Base-by-base conservation (phyloP, 2,113 vertebrate species). In the Brachyistius frenatus region DNA sequence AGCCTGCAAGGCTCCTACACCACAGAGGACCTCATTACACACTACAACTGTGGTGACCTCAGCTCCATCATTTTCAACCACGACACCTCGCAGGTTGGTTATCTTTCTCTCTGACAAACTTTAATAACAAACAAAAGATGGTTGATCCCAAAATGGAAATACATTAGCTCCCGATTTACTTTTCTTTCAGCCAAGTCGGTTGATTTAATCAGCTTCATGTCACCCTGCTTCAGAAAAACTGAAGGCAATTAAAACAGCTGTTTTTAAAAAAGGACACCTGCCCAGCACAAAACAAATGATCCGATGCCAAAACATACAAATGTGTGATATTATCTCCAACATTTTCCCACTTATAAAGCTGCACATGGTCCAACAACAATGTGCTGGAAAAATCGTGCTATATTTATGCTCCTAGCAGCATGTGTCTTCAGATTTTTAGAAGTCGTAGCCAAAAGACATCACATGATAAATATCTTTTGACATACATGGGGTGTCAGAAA, bases 1-100 rank as follows among this genome's bases (percentile, higher is more conserved):
- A 95, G 93, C 79, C 92, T 96, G 73, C 96, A 96, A 91, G 94
- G 95, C 61, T 95, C 95, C 16, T 96, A 94, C 88, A 96, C 93
- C 32, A 96, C 93, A 0, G 96, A 97, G 86, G 96, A 97, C 81
- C 96, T 97, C 89, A 96, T 97, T 87, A 95, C 95, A 66, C 96
- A 96, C 92, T 96, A 95, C 92, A 97, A 95, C 95, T 97, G 97
- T 69, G 95, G 96, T 9, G 95, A 98, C 90, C 95, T 97, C 69
- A 94, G 94, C 91, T 95, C 96, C 70, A 95, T 96, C 93, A 95
- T 97, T 91, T 96, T 97, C 89, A 98, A 94, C 92, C 93, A 95
- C 11, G 95, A 96, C 89, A 96, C 95, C 76, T 95, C 96, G 61
- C 96, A 96, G 96, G 96, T 96, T 81, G 89, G 93, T 46, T 36